Base-by-base conservation (phyloP, 2,797 vertebrate genomes). In the Lateolabrax maculatus region DNA sequence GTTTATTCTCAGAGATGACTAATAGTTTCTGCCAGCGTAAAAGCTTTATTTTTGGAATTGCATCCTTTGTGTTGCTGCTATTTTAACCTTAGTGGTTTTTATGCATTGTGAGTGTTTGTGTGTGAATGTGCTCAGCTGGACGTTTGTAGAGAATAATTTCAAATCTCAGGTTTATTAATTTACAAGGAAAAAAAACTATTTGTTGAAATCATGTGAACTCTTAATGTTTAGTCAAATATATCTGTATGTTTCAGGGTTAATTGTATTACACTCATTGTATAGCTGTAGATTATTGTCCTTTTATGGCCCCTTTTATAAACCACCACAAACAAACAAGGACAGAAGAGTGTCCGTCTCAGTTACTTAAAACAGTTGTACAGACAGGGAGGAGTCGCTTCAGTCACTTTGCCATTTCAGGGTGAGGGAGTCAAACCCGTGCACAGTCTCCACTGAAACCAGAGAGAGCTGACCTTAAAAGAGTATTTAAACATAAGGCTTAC, bases 391-490 rank as follows among this genome's bases (percentile, higher is more conserved):
- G 85, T 43, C 5, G 4, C 81, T 36, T 75, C 34, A 71, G 76
- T 81, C 84, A 74, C 83, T 91, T 85, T 88, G 80, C 87, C 91
- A 89, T 89, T 92, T 91, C 57, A 62, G 90, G 81, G 73, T 70
- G 85, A 84, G 84, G 72, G 80, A 90, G 87, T 90, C 81, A 85
- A 90, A 88, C 81, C 70, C 44, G 56, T 65, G 84, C 61, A 63
- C 83, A 53, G 85, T 80, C 83, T 81, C 80, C 41, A 5, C 75
- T 91, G 93, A 94, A 94, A 95, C 90, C 84, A 92, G 93, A 94
- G 93, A 91, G 84, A 90, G 84, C 72, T 94, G 92, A 94, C 94
- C 93, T 94, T 90, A 88, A 60, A 71, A 75, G 79, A 90, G 90
- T 75, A 90, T 93, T 92, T 88, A 86, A 92, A 92, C 84, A 83